phyloP scores from a whole-genome alignment of 2,113 vertebrate genomes.

The Leucopternis melanops region DNA sequence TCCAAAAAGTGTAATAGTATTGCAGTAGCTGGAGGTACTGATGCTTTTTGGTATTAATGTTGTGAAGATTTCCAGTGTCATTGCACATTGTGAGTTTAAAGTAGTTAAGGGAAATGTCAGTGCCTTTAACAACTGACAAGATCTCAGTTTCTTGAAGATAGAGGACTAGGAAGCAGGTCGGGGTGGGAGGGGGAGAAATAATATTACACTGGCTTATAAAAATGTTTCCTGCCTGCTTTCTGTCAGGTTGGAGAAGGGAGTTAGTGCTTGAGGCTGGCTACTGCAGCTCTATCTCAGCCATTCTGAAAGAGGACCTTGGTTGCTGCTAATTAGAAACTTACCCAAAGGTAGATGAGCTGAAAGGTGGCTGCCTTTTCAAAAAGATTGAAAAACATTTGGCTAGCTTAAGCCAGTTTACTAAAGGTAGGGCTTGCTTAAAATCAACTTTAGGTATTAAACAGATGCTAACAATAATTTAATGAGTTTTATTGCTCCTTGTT shows the following conservation, averaged over 20 bases:
- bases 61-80: not conserved
- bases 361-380: not conserved
- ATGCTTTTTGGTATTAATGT: not conserved
- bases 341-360: not conserved
- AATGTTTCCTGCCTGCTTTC: not conserved
- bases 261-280: fast-evolving
- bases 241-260: not conserved
- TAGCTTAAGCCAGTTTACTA: not conserved
- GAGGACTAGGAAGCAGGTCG: not conserved
- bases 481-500: not conserved
- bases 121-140: not conserved
- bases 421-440: not conserved
- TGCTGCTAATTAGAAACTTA: not conserved
- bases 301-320: not conserved
- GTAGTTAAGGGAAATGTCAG: not conserved
- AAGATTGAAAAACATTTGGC: not conserved
- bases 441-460: not conserved
- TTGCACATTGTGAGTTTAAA: not conserved
- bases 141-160: not conserved
- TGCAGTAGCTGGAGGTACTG: not conserved
- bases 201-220: not conserved
- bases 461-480: not conserved
- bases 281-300: not conserved
- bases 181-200: not conserved
- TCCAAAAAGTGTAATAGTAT: not conserved